Percentiles rank a stretch among this genome's conserved stretches.
Conservation (phyloP, 23 tunicate genomes). For the Phallusia fumigata region DNA sequence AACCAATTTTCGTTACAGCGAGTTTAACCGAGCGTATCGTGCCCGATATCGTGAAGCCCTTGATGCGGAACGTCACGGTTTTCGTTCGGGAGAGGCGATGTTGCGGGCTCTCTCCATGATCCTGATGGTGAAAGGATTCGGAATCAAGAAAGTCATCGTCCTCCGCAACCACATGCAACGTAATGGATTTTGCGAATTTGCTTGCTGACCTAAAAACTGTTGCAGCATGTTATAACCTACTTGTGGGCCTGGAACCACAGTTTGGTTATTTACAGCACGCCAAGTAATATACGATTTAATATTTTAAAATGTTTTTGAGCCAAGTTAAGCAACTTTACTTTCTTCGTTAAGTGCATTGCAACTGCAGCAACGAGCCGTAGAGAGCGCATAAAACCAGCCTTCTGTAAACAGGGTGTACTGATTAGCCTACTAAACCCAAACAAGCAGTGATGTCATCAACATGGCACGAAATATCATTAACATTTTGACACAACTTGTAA, state of each 20-base stretch:
- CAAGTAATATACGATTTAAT: too few relatives aligned
- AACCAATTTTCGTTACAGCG: constrained; percentile 17
- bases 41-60: constrained; percentile 33
- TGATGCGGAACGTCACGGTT: constrained; percentile 69
- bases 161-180: constrained; percentile 78
- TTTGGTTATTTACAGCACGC: too few relatives aligned
- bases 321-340: too few relatives aligned
- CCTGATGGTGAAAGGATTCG: constrained; percentile 67
- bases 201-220: not conserved
- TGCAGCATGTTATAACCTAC: not conserved
- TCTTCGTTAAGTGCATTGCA: too few relatives aligned
- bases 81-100: constrained; percentile 57
- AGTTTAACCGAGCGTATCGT: constrained; percentile 65
- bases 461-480: too few relatives aligned
- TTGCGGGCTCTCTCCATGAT: constrained; percentile 56
- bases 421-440: too few relatives aligned
- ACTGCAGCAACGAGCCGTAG: too few relatives aligned
- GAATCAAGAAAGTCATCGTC: constrained; percentile 53
- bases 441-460: too few relatives aligned
- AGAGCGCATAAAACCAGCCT: too few relatives aligned
- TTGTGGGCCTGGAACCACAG: too few relatives aligned
- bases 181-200: constrained; percentile 2
- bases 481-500: too few relatives aligned
- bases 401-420: too few relatives aligned
- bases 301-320: not conserved